Evolutionary conservation across 1,140 invertebrate species (phyloP), one percentile per base, ranked within the genome.

Genomic region (Sarcophaga peregrina): DNA sequence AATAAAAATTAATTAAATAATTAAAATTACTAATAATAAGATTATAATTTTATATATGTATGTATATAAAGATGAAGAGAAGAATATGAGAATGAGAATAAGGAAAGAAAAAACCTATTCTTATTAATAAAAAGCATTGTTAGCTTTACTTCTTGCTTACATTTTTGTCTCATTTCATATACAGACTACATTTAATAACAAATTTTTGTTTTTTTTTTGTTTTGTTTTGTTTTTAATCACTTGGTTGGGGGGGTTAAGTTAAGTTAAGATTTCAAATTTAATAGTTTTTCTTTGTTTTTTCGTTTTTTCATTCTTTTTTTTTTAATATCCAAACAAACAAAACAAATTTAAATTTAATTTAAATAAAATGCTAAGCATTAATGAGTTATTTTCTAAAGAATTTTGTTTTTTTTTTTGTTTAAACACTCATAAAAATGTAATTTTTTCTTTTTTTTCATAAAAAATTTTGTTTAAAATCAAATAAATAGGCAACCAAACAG

Each of bases 361-460:
- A 37, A 5, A 17, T 25, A 52, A 52, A 78, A 78, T 78, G 47
- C 75, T 78, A 78, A 78, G 75, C 75, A 78, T 78, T 78, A 50
- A 52, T 78, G 48, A 78, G 75, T 78, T 52, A 78, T 78, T 50
- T 8, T 72, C 25, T 37, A 25, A 20, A 20, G 75, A 47, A 25
- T 10, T 72, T 25, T 50, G 11, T 58, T 80, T 15, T 9, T 37
- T 20, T 52, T 50, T 58, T 11, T 7, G 13, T 58, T 58, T 58
- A 58, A 58, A 58, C 13, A 58, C n/a, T 58, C n/a, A 58, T 58
- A 58, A 58, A n/a, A 13, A 58, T n/a, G 15, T 15, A 81, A 58
- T 81, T 81, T 62, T 20, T 80, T 5, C 45, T 76, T 13, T 46
- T 74, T 74, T 13, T 13, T 3, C 25, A 46, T 45, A 74, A 74